Evolutionary conservation across 1,140 invertebrate genomes (phyloP).

Genomic region (Tetraneura akinire): DNA sequence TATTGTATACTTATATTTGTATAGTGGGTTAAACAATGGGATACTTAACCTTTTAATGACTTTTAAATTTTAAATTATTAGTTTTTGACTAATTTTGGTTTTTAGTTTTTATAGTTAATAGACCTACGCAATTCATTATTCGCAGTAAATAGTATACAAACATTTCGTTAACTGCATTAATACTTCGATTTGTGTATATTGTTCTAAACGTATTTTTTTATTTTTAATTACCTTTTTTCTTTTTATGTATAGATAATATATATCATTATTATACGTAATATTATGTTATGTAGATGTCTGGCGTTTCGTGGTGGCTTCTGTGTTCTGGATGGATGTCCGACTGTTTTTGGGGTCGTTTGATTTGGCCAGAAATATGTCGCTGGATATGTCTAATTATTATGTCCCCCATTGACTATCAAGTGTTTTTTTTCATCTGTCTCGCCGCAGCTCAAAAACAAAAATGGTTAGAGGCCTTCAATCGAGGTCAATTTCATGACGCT

Average conservation of each 20-base stretch:
- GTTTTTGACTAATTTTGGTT: background rate
- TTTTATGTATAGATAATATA: too few relatives aligned
- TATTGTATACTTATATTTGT: background rate
- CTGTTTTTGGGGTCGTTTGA: conserved; percentile 29
- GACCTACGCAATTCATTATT: background rate
- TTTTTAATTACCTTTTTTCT: background rate
- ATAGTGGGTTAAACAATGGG: background rate
- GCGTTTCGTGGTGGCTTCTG: conserved; percentile 37
- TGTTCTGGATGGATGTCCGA: conserved; percentile 34
- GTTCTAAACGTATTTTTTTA: background rate
- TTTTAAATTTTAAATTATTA: background rate
- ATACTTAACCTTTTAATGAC: conserved; percentile 12
- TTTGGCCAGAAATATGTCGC: conserved; percentile 25
- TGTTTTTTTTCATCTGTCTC: conserved; percentile 21
- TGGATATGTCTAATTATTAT: conserved; percentile 4
- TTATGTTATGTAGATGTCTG: conserved; percentile 18
- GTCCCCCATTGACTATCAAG: background rate
- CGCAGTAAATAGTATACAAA: background rate
- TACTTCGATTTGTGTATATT: background rate
- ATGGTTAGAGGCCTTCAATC: conserved; percentile 29
- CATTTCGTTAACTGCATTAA: background rate
- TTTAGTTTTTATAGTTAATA: background rate
- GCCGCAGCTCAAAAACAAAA: background rate
- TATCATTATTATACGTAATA: too few relatives aligned
- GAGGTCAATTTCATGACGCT: background rate